A percentile compares a stretch with the other conserved stretches of the same genome.
Conservation (phyloP, 2,113 vertebrate genomes). For the Solea senegalensis region DNA sequence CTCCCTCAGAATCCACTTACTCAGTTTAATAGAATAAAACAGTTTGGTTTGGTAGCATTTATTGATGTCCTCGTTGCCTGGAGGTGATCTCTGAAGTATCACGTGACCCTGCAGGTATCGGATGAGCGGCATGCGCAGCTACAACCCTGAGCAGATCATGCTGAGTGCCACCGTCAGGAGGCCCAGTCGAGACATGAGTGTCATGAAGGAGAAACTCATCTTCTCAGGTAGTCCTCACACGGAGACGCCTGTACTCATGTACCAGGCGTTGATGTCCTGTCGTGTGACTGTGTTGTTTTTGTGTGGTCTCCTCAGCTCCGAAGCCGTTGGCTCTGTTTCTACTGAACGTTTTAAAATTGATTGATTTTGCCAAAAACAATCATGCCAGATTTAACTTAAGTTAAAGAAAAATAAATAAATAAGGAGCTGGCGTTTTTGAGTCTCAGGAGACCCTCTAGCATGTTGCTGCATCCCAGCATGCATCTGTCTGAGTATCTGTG, state of each 20-base stretch:
- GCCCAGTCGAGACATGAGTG: slow-evolving; percentile 92
- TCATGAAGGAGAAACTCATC: slow-evolving; percentile 99
- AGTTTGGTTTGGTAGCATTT: neutral
- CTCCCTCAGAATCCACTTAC: too few relatives aligned
- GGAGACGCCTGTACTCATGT: neutral
- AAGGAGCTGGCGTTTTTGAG: slow-evolving; percentile 13
- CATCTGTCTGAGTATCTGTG: slow-evolving; percentile 67
- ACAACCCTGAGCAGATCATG: slow-evolving; percentile 99
- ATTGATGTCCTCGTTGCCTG: neutral
- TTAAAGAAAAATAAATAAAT: neutral
- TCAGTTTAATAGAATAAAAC: too few relatives aligned
- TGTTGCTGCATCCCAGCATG: slow-evolving; percentile 66
- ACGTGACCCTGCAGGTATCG: slow-evolving; percentile 87
- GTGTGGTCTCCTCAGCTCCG: slow-evolving; percentile 25
- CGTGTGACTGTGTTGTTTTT: neutral
- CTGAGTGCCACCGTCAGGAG: slow-evolving; percentile 90
- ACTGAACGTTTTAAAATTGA: neutral
- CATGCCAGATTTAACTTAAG: too few relatives aligned
- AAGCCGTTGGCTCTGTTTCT: neutral
- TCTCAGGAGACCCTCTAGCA: slow-evolving; percentile 24
- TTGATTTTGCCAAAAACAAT: neutral
- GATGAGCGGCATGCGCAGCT: slow-evolving; percentile 90
- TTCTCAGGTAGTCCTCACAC: slow-evolving; percentile 86
- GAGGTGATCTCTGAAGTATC: slow-evolving; percentile 20
- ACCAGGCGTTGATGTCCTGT: neutral